Percentiles rank a stretch among this genome's conserved stretches.
phyloP scores from a whole-genome alignment of 2,888 invertebrate species.

The Lochmaea crataegi region DNA sequence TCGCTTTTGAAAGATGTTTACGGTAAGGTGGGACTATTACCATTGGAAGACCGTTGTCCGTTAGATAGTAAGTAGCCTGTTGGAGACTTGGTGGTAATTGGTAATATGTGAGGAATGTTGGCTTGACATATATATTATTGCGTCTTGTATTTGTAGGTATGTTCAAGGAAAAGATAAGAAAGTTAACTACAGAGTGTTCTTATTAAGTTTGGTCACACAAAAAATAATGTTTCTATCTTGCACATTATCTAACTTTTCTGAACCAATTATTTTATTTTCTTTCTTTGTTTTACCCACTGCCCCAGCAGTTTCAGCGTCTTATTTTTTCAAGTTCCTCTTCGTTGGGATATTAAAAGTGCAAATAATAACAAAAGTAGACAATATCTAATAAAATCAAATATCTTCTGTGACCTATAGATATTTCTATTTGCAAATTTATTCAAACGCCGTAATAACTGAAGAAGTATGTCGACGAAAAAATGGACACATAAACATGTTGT shows the following conservation, averaged over 20 bases:
- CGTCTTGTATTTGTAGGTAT: slow-evolving; percentile 32
- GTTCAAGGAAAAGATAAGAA: slow-evolving; percentile 41
- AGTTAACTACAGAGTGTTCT: slow-evolving; percentile 19
- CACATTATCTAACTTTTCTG: too few relatives aligned
- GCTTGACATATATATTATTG: slow-evolving; percentile 1
- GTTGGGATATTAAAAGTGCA: too few relatives aligned
- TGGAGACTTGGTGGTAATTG: slow-evolving; percentile 15
- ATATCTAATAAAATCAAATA: background rate
- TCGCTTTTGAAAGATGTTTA: slow-evolving; percentile 22
- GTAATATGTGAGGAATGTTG: slow-evolving; percentile 36
- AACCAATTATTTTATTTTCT: too few relatives aligned
- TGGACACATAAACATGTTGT: background rate
- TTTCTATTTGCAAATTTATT: background rate
- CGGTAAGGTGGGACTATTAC: slow-evolving; percentile 32
- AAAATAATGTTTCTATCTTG: too few relatives aligned
- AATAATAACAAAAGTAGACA: too few relatives aligned
- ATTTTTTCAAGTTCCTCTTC: too few relatives aligned
- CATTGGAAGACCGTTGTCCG: slow-evolving; percentile 20
- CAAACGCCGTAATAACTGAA: background rate
- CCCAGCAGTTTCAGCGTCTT: too few relatives aligned
- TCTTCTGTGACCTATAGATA: background rate
- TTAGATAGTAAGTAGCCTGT: slow-evolving; percentile 37
- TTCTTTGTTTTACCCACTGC: too few relatives aligned
- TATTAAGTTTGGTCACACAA: background rate
- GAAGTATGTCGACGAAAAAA: background rate